Base-by-base conservation (phyloP, 2,113 vertebrate species). In the Edolisoma coerulescens region DNA sequence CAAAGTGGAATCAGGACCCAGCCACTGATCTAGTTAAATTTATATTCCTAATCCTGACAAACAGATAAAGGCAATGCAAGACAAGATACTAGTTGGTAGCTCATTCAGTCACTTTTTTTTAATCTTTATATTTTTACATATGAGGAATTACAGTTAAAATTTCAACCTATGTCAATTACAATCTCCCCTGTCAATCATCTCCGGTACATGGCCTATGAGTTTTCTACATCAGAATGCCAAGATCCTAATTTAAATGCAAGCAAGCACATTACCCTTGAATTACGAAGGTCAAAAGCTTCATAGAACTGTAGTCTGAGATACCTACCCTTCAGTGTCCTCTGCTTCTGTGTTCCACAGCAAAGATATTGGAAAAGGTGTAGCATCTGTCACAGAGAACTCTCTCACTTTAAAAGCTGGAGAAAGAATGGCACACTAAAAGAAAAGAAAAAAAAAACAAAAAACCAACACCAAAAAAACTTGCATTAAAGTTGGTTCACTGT, bases 321-420 rank as follows among this genome's bases (percentile, higher is more conserved):
- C 98, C 35, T 97, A 98, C 98, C 98, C 98, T 95, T 98, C 98
- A 39, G 97, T 92, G 57, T 98, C 97, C 91, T 98, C 98, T 45
- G 97, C 97, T 97, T 98, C 98, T 2, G 97, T 97, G 84, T 92
- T 98, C 98, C 98, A 98, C 68, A 98, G 91, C 50, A 99, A 91
- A 63, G 98, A 98, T 82, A 99, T 98, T 75, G 98, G 96, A 75
- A 98, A 98, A 21, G 98, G 98, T 39, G 97, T 97, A 44, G 97
- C 97, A 97, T 98, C 98, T 56, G 98, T 98, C 91, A 98, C 97
- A 16, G 98, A 98, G 87, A 99, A 98, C 45, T 98, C 98, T 95
- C 98, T 90, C 65, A 99, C 98, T 98, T 98, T 98, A 96, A 98
- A 98, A 63, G 98, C 98, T 52, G 98, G 98, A 54, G 98, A 99